Evolutionary conservation across 2,113 vertebrate genomes (phyloP).

Genomic region (Oryzias javanicus): DNA sequence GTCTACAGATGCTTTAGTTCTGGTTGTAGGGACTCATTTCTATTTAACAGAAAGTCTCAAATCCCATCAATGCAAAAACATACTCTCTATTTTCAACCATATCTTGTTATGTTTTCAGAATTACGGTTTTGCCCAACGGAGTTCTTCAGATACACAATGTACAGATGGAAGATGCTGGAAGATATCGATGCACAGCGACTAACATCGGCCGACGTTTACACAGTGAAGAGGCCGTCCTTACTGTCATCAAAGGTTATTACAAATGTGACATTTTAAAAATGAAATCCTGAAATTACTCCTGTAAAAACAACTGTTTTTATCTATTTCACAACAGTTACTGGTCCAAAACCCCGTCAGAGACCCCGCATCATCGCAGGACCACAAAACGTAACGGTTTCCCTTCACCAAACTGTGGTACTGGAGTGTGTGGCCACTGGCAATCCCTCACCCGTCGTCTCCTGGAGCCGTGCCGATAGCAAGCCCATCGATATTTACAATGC

Average conservation of each 20-base stretch:
- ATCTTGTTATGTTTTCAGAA: constrained; percentile 69
- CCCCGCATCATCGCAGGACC: constrained; percentile 90
- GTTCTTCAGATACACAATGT: constrained; percentile 91
- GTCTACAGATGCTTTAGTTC: constrained; percentile 11
- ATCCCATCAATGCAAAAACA: not conserved
- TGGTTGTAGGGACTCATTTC: not conserved
- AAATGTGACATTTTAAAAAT: not conserved
- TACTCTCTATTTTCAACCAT: not conserved
- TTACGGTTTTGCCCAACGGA: constrained; percentile 87
- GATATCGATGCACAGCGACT: constrained; percentile 87
- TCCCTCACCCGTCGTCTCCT: constrained; percentile 93
- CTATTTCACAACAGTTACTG: constrained; percentile 63
- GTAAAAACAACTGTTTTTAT: constrained; percentile 5
- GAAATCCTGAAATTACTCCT: constrained; percentile 1
- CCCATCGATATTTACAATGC: constrained; percentile 95
- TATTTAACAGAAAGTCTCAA: not conserved
- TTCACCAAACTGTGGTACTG: constrained; percentile 87
- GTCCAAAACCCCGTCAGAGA: constrained; percentile 75
- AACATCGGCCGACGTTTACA: constrained; percentile 79
- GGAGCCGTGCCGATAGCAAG: constrained; percentile 93
- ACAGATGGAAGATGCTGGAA: constrained; percentile 82
- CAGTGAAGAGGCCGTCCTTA: constrained; percentile 85
- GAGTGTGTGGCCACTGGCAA: constrained; percentile 93
- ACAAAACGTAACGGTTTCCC: constrained; percentile 84
- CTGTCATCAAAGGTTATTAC: constrained; percentile 82